These are phyloP conservation scores for Melanotus villosus DNA, from an alignment of 2,888 invertebrate genomes.

Conservation along the genomic window DNA sequence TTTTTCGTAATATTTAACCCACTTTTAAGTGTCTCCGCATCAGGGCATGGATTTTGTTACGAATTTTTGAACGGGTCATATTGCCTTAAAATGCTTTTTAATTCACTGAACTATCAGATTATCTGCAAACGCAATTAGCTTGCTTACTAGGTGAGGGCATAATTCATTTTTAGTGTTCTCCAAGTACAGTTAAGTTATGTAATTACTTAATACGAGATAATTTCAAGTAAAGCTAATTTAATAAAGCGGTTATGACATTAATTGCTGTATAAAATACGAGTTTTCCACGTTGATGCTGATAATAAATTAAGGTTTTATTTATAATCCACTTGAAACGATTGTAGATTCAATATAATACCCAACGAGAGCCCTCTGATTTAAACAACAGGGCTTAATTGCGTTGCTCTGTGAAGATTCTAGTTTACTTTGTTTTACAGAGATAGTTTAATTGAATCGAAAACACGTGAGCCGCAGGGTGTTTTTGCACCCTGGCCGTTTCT, in stretches of 20 bases:
- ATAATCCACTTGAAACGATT: not conserved
- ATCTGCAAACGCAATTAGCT: too few relatives aligned
- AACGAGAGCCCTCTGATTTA: not conserved
- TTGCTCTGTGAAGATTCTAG: not conserved
- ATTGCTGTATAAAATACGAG: not conserved
- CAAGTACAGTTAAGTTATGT: not conserved
- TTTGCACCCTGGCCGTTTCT: constrained; percentile 35
- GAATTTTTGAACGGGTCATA: too few relatives aligned
- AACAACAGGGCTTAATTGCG: constrained; percentile 18
- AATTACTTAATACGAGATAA: constrained; percentile 1
- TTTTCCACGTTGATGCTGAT: not conserved
- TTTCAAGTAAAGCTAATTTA: not conserved
- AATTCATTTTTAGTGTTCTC: too few relatives aligned
- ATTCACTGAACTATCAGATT: too few relatives aligned
- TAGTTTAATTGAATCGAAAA: constrained; percentile 47
- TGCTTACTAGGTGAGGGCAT: too few relatives aligned
- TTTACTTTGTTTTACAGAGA: constrained; percentile 20
- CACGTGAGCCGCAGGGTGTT: constrained; percentile 41
- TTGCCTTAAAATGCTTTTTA: too few relatives aligned
- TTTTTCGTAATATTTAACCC: too few relatives aligned
- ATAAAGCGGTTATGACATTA: not conserved
- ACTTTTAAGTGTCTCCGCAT: too few relatives aligned
- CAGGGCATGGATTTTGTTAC: too few relatives aligned
- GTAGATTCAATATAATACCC: too few relatives aligned
- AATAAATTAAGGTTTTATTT: not conserved